Base-by-base conservation (phyloP, 2,888 invertebrate genomes). In the Choristoneura rosaceana region DNA sequence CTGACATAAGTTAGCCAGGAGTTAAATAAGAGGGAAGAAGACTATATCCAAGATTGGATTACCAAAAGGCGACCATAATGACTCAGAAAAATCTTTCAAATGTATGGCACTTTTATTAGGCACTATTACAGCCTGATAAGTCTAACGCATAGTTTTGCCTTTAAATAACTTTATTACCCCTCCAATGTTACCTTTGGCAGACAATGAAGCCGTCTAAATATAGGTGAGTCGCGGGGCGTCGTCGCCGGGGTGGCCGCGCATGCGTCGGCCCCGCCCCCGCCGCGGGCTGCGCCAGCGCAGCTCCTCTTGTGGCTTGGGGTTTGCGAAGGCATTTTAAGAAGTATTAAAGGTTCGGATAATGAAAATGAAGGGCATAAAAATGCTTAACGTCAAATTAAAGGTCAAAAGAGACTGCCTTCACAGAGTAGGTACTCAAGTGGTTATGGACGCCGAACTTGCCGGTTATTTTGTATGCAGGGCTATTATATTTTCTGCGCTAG, bases 221-320 rank as follows among this genome's bases (percentile, higher is more conserved):
- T 69, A 74, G 74, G 74, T 64, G 67, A 70, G 74, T 58, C 81
- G 84, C 78, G 83, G 91, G 89, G 89, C 91, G 91, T 87, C 87
- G 81, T 87, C 91, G 85, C 80, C 84, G 82, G 91, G 93, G 93
- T 92, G 92, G 93, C 90, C 90, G 87, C 82, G 86, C 84, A 83
- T 86, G 85, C 87, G 85, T 86, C 85, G 82, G 84, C 84, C 82
- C 90, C 92, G 92, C 92, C 93, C 87, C 82, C 81, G 89, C 91
- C 87, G 76, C 83, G 73, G 88, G 86, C 87, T 76, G 77, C 80
- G 82, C 79, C 78, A 80, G 82, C 82, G 84, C 60, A 61, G 62
- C 69, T 73, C 73, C 73, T 64, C 73, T 73, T 73, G 73, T 59
- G 63, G n/a, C 73, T 68, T 47, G 15, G 34, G 58, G 63, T 65